Evolutionary conservation across 2,797 vertebrate species (phyloP).

Genomic region (Phataginus tetradactyla): DNA sequence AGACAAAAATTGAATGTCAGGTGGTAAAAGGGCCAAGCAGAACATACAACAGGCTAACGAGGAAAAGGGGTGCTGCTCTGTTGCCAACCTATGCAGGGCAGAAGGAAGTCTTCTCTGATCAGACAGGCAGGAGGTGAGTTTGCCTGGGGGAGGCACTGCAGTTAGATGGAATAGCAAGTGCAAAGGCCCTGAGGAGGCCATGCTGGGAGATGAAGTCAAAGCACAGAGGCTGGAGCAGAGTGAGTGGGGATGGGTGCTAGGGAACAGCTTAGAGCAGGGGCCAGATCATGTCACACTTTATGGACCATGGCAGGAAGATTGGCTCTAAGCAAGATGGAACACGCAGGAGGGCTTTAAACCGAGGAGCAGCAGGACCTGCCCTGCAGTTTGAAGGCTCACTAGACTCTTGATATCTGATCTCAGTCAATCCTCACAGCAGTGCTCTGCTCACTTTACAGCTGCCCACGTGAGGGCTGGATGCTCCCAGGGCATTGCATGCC

Average conservation of each 20-base stretch:
- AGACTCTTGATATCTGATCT: neutral
- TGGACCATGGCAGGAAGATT: neutral
- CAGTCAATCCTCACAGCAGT: neutral
- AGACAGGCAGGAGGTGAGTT: neutral
- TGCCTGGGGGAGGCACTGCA: too few relatives aligned
- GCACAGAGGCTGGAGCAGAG: neutral
- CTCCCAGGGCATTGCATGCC: neutral
- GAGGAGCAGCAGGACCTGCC: neutral
- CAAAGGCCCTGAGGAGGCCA: neutral
- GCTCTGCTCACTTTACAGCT: accelerated
- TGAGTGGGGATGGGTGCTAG: neutral
- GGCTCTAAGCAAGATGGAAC: neutral
- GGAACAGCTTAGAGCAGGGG: neutral
- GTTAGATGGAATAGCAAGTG: neutral
- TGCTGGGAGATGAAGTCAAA: neutral
- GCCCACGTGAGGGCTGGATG: too few relatives aligned
- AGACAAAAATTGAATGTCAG: neutral
- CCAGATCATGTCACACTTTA: neutral
- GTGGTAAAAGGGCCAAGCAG: neutral
- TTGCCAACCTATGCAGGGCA: accelerated
- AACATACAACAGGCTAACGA: neutral
- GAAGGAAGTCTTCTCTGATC: neutral
- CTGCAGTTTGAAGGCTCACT: accelerated
- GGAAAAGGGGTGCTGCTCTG: neutral
- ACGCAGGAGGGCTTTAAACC: neutral